Percentiles rank a stretch among this genome's conserved stretches.
phyloP scores from a whole-genome alignment of 2,888 invertebrate genomes.

The Teleogryllus oceanicus region DNA sequence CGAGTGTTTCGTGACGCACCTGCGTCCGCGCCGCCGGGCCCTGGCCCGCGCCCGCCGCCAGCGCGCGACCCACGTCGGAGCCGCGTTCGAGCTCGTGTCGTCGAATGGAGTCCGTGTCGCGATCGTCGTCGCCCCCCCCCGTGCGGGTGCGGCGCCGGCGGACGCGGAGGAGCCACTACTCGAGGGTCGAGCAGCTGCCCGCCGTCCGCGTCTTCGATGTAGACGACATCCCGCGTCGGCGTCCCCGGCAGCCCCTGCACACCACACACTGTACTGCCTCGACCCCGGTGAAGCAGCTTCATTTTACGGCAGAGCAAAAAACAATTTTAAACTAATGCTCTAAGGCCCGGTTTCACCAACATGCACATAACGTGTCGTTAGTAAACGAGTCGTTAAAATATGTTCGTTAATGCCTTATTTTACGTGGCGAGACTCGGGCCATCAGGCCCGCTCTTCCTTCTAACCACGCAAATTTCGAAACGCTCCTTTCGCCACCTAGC shows the following conservation, averaged over 20 bases:
- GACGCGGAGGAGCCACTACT: not conserved
- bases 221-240: constrained; percentile 52
- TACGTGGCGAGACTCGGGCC: no score
- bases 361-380: no score
- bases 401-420: no score
- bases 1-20: not conserved
- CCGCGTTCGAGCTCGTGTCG: constrained; percentile 75
- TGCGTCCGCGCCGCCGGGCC: not conserved
- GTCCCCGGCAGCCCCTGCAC: not conserved
- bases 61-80: constrained; percentile 56
- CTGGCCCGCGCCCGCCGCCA: not conserved
- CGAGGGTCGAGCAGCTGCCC: constrained; percentile 35
- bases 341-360: no score
- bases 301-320: no score
- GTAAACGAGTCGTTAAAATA: no score
- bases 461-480: no score
- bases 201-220: constrained; percentile 59
- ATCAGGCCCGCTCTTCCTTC: no score
- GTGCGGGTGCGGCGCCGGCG: not conserved
- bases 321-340: no score
- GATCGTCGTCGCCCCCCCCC: constrained; percentile 49
- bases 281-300: no score
- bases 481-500: no score
- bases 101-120: constrained; percentile 68
- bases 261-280: no score